Evolutionary conservation across 1,140 invertebrate species (phyloP).

Genomic region (Leptinotarsa texana): DNA sequence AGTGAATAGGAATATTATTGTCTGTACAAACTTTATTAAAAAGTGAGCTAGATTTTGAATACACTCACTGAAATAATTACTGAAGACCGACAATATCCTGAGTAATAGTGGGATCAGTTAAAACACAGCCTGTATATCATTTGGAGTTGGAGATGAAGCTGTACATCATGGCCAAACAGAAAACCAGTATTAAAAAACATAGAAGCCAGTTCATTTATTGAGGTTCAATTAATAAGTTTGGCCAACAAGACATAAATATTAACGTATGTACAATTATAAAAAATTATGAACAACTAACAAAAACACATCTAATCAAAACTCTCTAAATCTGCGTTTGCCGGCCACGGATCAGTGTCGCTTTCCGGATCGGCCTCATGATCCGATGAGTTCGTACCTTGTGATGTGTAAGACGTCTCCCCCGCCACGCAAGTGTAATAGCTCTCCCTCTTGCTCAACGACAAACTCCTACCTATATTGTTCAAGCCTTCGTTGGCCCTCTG

Average conservation of each 20-base stretch:
- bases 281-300: constrained; percentile 10
- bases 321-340: constrained; percentile 37
- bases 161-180: no score
- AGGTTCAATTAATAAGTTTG: no score
- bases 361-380: constrained; percentile 48
- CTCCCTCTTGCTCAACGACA: constrained; percentile 59
- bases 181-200: no score
- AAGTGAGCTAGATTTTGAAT: no score
- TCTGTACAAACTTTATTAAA: no score
- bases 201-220: no score
- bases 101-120: no score
- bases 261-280: constrained; percentile 7
- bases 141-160: no score
- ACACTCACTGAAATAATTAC: no score
- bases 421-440: constrained; percentile 60
- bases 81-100: no score
- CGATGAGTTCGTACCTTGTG: constrained; percentile 44
- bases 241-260: background rate
- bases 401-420: constrained; percentile 45
- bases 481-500: constrained; percentile 70
- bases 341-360: constrained; percentile 50
- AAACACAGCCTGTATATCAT: no score
- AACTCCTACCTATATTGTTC: constrained; percentile 66
- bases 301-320: constrained; percentile 36
- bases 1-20: no score